phyloP scores from a whole-genome alignment of 1,140 invertebrate species.

The Druon quercuslanigerum region DNA sequence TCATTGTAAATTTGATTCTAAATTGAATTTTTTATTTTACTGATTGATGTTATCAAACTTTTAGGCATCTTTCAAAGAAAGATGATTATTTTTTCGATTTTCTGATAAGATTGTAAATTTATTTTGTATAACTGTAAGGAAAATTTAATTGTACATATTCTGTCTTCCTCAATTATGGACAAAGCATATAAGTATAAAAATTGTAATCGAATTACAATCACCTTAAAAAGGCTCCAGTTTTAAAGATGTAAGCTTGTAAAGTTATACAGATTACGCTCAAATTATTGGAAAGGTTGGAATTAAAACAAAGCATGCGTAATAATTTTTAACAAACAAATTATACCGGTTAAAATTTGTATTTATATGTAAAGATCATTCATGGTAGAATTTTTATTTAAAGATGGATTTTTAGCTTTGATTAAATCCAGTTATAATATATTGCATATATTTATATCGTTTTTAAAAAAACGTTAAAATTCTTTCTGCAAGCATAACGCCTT shows the following conservation, averaged over 20 bases:
- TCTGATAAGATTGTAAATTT: no score
- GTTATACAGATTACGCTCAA: no score
- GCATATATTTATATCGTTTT: neutral
- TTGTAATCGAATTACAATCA: neutral
- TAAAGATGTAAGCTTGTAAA: no score
- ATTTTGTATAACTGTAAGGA: neutral
- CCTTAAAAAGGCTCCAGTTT: no score
- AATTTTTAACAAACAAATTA: no score
- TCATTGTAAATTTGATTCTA: neutral
- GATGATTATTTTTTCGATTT: no score
- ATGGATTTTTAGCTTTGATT: neutral
- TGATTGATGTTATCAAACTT: neutral
- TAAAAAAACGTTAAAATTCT: neutral
- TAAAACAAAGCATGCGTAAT: no score
- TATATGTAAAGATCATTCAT: no score
- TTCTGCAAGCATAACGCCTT: neutral
- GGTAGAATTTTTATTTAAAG: no score
- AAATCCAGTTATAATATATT: neutral
- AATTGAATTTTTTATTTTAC: neutral
- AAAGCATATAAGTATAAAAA: neutral
- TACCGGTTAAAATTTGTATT: no score
- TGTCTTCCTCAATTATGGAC: neutral
- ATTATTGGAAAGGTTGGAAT: no score
- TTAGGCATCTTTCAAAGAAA: neutral
- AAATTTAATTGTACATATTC: slow-evolving; percentile 6